Evolutionary conservation across 1,140 invertebrate species (phyloP), one percentile per base, ranked within the genome.

Genomic region (Drosophila ficusphila): DNA sequence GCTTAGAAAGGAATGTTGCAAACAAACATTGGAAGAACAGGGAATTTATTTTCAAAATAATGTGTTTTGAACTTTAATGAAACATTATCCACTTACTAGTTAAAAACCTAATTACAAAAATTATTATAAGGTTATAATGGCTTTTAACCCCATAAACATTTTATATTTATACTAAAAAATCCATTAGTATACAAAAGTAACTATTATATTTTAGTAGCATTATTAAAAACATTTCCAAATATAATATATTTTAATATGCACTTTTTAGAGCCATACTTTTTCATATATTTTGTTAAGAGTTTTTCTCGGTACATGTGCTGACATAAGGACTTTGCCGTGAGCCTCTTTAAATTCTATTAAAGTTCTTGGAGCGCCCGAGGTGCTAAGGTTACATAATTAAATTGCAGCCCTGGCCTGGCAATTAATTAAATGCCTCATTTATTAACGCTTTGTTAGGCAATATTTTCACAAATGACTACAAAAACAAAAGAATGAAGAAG

Each of bases 361-460:
- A 85, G 81, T 64, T 46, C 72, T 58, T 46, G 65, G 56, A 76
- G 53, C 47, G 82, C 82, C 70, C 48, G 25, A 88, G 74, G 77
- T 74, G 82, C 82, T 82, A 82, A 88, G 83, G 86, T 88, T 88
- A 88, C 82, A 81, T 82, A 88, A 88, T 88, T 88, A 88, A 88
- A 82, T 88, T 88, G 64, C 77, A 75, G 64, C 64, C 73, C 41
- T 46, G 71, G 56, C 65, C 48, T 51, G 54, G 72, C 77, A 88
- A 88, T 88, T 88, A 88, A 88, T 88, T 88, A 88, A 88, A 88
- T 82, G 82, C 86, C 82, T 82, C 77, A 88, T 88, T 88, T 88
- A 88, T 78, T 88, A 88, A 88, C 82, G 82, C 82, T 82, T 88
- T 88, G 82, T 88, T 88, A 76, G 65, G 69, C 82, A 88, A 78